Evolutionary conservation across 30 jellyfish, hydroid and myxozoan genomes (phyloP), one percentile per base, ranked within the genome.

Genomic region (Aurelia sp.): DNA sequence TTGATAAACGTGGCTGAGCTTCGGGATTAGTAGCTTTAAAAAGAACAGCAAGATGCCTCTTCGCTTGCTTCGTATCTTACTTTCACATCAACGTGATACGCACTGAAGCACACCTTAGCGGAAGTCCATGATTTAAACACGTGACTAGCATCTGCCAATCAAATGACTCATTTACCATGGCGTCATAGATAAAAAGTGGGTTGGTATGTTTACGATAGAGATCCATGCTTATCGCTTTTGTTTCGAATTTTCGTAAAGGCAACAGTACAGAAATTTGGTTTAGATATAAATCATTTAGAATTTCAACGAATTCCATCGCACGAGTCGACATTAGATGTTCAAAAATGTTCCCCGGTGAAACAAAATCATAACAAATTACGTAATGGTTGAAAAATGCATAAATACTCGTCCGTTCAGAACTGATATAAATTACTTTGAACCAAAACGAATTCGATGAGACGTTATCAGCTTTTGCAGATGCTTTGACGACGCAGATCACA

Each of bases 51-150:
- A 73, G 80, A 76, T 40, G 63, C 60, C 47, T 53, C 87, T 59
- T 50, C 67, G 41, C 65, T 58, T 8, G 35, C 44, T 75, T 18
- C 15, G 16, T 33, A 57, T 44, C 62, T 57, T 60, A 75, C 87
- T 60, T 57, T 62, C 44, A 63, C 20, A 62, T 16, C 80, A 78
- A 78, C 89, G 80, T 63, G 80, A 78, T 78, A 40, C 89, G 89
- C 89, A 78, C 89, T 52, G 66, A 69, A 78, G 69, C 89, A 78
- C 89, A 62, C 89, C 89, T 78, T 78, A 62, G 72, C 80, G 89
- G 89, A 78, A 78, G 89, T 78, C 89, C 57, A 78, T 62, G 30
- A 35, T 60, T 48, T 52, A 13, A 6, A n/a, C 89, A 78, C 89
- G 74, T 78, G 89, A 47, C 38, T 58, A 5, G 2, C 7, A 13